Base-by-base conservation (phyloP, 1,140 invertebrate genomes). In the Papilio helenus region DNA sequence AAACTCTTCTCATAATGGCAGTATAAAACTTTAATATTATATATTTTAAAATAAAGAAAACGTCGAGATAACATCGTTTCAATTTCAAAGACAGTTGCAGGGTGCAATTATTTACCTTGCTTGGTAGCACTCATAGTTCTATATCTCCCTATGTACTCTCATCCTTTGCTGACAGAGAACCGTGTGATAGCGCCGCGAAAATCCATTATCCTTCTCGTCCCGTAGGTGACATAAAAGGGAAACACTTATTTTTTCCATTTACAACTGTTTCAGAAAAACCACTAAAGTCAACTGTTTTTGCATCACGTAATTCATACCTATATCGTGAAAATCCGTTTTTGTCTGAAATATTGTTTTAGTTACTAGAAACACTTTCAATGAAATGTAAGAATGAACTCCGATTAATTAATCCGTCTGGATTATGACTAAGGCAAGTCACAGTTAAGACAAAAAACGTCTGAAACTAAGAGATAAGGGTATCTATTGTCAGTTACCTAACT, bases 171-270 rank as follows among this genome's bases (percentile, higher is more conserved):
- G 61, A 68, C 61, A 68, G 23, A 34, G 61, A 34, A 29, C 12
- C 61, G 61, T 68, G 61, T 68, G 61, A 68, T 34, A 18, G 61
- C 61, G 61, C 12, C 12, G 26, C 12, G 26, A 16, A 68, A 29
- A 68, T 68, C 61, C 61, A 68, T 68, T 68, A 68, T 68, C 61
- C 61, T 29, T 34, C 61, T 29, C 61, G 61, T 68, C 61, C 61
- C 61, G 23, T 68, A 68, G 61, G 61, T 68, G 61, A 68, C 61
- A 68, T 68, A 68, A 68, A 68, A 68, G 61, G 61, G 26, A 29
- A 68, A 68, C 61, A 68, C 61, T 68, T 68, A 68, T 68, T 68
- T 68, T 68, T 68, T 68, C 61, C 61, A 68, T 68, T 68, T 68
- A 29, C 61, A 68, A 68, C 61, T 68, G 61, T 34, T 68, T 68